Base-by-base conservation (phyloP, 2,888 invertebrate species). In the Lepidochitona cinerea region DNA sequence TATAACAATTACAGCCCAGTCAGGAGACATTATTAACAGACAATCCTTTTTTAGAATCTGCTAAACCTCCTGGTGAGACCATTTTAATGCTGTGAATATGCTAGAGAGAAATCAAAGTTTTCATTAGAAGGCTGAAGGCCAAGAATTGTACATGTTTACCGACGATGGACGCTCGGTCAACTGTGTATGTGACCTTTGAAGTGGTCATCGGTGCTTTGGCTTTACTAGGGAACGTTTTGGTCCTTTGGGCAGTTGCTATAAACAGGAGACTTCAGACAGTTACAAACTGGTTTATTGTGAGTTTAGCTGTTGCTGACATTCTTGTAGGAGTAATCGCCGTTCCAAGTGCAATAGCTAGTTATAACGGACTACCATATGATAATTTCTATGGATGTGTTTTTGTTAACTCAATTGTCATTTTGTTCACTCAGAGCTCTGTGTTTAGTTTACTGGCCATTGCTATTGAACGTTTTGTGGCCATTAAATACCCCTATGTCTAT, bases 341-440 rank as follows among this genome's bases (percentile, higher is more conserved):
- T 12, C 88, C 88, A 26, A 64, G 83, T 29, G 85, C 85, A 6
- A 82, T 85, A 12, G 74, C 85, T 1, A 82, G 82, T 64, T 85
- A 79, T 72, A 74, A 81, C 7, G 86, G 86, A 14, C 70, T 85
- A 23, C 85, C 86, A 14, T 66, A 74, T 12, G 65, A 85, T 59
- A 64, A 86, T 64, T 87, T 85, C 68, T 79, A 84, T 36, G 85
- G 86, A 53, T 88, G 88, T 77, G 83, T 87, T 9, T 82, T 90
- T 59, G 83, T 87, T n/a, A 89, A 89, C 75, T 84, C 85, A 2
- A 77, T 85, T 23, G 81, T 90, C 29, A 81, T 90, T 29, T 79
- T 88, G 37, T 82, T 89, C 70, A 90, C 89, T 3, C 89, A 89
- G 75, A 84, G 88, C 65, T 89, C 89, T 33, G 87, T 89, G 53